Conservation (phyloP, 2,888 invertebrate species). For the Eupelmus urozonus region DNA sequence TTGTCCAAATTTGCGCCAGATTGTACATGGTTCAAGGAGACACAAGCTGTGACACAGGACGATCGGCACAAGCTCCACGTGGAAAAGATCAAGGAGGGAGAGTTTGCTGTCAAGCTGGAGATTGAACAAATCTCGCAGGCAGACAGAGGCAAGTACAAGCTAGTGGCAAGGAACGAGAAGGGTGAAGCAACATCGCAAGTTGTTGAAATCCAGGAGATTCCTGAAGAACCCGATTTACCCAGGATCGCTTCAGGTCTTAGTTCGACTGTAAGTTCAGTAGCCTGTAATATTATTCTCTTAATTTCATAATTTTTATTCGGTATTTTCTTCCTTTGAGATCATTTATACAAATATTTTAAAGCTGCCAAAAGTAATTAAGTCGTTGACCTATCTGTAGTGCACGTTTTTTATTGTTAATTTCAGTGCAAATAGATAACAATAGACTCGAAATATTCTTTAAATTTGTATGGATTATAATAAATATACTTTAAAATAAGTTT, state of each 20-base stretch:
- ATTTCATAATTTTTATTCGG: neutral
- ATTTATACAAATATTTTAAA: conserved; percentile 14
- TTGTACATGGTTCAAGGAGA: conserved; percentile 96
- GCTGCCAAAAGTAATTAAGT: conserved; percentile 21
- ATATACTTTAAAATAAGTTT: no score
- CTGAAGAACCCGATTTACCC: conserved; percentile 88
- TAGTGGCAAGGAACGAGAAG: conserved; percentile 94
- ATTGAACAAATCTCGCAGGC: conserved; percentile 88
- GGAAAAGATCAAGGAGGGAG: conserved; percentile 91
- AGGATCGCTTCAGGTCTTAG: conserved; percentile 87
- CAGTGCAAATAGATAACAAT: no score
- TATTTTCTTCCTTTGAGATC: neutral
- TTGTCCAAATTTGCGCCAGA: conserved; percentile 95
- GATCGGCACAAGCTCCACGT: conserved; percentile 87
- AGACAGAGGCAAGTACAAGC: conserved; percentile 93
- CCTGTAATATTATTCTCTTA: neutral
- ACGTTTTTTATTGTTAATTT: no score
- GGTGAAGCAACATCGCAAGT: conserved; percentile 94
- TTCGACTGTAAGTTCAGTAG: conserved; percentile 82
- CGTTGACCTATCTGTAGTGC: neutral
- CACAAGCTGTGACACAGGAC: conserved; percentile 87
- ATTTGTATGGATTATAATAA: no score
- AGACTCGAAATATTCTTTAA: no score
- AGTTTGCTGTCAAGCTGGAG: conserved; percentile 93
- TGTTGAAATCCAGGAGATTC: conserved; percentile 91